These are phyloP conservation scores for Acleris literana DNA, from an alignment of 2,888 invertebrate species.

Conservation along the genomic window DNA sequence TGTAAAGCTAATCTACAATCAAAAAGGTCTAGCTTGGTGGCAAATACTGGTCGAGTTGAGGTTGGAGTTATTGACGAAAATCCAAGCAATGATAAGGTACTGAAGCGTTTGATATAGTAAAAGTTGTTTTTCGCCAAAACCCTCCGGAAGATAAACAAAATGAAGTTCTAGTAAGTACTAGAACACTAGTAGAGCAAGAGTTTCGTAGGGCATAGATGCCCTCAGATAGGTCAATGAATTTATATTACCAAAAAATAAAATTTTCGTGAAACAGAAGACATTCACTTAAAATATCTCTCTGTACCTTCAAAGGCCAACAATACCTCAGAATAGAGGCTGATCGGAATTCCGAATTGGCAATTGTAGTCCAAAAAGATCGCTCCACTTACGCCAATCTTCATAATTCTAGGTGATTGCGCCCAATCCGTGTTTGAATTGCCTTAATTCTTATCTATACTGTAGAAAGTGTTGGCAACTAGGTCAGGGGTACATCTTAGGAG, in stretches of 20 bases:
- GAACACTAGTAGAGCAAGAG: too few relatives aligned
- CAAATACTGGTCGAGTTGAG: not conserved
- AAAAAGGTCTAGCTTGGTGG: conserved; percentile 5
- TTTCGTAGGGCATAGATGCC: too few relatives aligned
- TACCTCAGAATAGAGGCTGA: conserved; percentile 3
- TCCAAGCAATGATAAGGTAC: too few relatives aligned
- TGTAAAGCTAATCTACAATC: conserved; percentile 23
- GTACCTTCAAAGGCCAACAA: not conserved
- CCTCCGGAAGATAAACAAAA: too few relatives aligned
- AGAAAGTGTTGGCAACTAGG: conserved; percentile 46
- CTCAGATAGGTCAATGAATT: too few relatives aligned
- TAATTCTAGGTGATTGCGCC: conserved; percentile 57
- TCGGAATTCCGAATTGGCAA: conserved; percentile 20
- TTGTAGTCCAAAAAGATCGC: conserved; percentile 40
- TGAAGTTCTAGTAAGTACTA: too few relatives aligned
- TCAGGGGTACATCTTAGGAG: conserved; percentile 31
- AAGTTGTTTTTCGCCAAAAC: too few relatives aligned
- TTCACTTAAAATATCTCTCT: not conserved
- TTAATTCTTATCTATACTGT: conserved; percentile 65
- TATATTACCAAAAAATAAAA: too few relatives aligned
- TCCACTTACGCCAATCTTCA: conserved; percentile 68
- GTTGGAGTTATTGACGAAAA: too few relatives aligned
- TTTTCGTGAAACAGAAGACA: too few relatives aligned
- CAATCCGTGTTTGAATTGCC: conserved; percentile 57
- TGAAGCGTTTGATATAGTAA: too few relatives aligned